Conservation (phyloP, 2,113 vertebrate genomes). For the Mesoclemmys tuberculata region DNA sequence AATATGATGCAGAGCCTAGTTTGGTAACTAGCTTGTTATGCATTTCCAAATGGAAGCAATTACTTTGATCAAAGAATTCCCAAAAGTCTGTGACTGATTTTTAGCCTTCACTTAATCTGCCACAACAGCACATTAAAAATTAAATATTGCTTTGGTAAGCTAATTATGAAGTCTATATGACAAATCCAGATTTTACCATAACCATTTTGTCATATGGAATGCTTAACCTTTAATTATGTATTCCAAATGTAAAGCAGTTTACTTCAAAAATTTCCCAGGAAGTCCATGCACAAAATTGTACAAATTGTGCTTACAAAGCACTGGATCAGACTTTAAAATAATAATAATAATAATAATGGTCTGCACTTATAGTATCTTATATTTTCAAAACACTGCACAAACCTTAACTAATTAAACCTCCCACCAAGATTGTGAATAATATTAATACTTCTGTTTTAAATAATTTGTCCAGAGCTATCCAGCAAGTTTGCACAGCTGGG, state of each 20-base stretch:
- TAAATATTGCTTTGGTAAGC: not conserved
- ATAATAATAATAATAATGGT: not conserved
- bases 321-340: not conserved
- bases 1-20: not conserved
- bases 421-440: not conserved
- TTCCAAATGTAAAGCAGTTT: constrained; percentile 11
- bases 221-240: constrained; percentile 36
- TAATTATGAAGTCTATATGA: constrained; percentile 20
- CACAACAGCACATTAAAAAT: not conserved
- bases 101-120: constrained; percentile 18
- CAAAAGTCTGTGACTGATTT: constrained; percentile 16
- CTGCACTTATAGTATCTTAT: not conserved
- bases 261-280: not conserved
- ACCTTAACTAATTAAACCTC: not conserved
- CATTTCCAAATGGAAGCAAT: constrained; percentile 35
- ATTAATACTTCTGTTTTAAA: not conserved
- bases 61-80: constrained; percentile 44
- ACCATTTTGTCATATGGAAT: not conserved
- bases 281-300: constrained; percentile 2
- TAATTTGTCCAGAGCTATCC: not conserved
- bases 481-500: not conserved
- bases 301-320: constrained; percentile 3
- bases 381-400: not conserved
- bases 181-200: not conserved
- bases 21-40: not conserved